Conservation (phyloP, 1,140 invertebrate genomes). For the Anthonomus grandis region DNA sequence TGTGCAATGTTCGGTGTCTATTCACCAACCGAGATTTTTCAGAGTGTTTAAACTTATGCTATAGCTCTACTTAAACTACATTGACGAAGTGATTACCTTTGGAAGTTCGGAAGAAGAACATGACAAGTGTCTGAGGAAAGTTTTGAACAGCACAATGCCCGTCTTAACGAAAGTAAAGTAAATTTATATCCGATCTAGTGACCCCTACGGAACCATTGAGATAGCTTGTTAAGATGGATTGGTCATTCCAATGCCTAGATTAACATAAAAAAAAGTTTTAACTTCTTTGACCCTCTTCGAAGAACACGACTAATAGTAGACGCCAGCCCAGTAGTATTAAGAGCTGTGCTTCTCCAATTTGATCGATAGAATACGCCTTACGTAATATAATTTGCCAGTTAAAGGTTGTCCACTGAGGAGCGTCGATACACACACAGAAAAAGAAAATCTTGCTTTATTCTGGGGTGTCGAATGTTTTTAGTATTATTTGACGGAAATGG, state of each 20-base stretch:
- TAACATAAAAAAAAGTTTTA: too few species aligned
- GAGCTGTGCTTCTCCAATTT: conserved; percentile 40
- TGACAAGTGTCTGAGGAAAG: conserved; percentile 9
- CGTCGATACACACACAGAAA: conserved; percentile 48
- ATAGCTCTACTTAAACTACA: conserved; percentile 18
- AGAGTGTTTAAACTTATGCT: conserved; percentile 16
- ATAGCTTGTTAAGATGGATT: too few species aligned
- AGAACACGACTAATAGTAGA: conserved; percentile 46
- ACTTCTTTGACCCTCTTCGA: conserved; percentile 30
- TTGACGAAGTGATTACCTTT: conserved; percentile 25
- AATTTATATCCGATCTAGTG: too few species aligned
- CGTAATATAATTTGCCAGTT: conserved; percentile 46
- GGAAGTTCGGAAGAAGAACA: conserved; percentile 15
- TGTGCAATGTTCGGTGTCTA: conserved; percentile 37
- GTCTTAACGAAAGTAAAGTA: too few species aligned
- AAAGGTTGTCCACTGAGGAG: conserved; percentile 44
- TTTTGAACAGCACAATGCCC: too few species aligned
- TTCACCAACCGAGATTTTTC: conserved; percentile 24
- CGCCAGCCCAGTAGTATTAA: conserved; percentile 49
- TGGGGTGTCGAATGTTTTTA: too few species aligned
- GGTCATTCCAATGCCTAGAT: too few species aligned
- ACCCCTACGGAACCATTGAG: too few species aligned
- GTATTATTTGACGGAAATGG: too few species aligned
- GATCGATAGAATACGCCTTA: conserved; percentile 33
- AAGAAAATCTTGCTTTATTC: conserved; percentile 46